These are phyloP conservation scores for Jordanella pulchra DNA, from an alignment of 2,797 vertebrate genomes.

Conservation along the genomic window DNA sequence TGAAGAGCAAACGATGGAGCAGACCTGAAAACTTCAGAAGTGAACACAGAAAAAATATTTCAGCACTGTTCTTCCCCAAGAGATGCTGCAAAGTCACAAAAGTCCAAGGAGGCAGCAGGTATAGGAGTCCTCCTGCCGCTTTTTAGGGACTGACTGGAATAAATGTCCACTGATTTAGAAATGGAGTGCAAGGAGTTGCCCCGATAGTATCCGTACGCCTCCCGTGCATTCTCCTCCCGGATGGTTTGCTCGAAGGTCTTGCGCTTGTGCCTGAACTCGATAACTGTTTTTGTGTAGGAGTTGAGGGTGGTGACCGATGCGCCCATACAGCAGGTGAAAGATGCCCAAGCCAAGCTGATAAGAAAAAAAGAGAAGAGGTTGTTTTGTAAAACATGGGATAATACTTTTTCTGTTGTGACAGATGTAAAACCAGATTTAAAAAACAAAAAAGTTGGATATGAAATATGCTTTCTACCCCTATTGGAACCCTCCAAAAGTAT, in stretches of 20 bases:
- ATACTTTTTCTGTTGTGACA: background rate
- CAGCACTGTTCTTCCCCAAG: slow-evolving; percentile 76
- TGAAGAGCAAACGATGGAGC: slow-evolving; percentile 22
- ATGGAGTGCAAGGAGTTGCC: slow-evolving; percentile 83
- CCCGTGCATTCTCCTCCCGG: slow-evolving; percentile 86
- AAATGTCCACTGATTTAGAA: slow-evolving; percentile 72
- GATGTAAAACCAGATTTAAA: slow-evolving; percentile 2
- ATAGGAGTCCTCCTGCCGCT: slow-evolving; percentile 67
- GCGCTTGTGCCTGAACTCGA: slow-evolving; percentile 94
- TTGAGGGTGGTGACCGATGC: slow-evolving; percentile 95
- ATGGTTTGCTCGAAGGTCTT: slow-evolving; percentile 92
- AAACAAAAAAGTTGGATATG: background rate
- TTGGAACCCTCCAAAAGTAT: background rate
- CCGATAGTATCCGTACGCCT: slow-evolving; percentile 87
- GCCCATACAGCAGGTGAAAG: slow-evolving; percentile 96
- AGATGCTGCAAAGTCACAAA: slow-evolving; percentile 70
- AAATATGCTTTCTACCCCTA: no score
- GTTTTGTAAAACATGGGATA: background rate
- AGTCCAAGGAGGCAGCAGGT: slow-evolving; percentile 59
- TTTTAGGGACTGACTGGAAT: slow-evolving; percentile 54
- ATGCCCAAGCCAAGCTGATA: slow-evolving; percentile 92
- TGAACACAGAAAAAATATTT: slow-evolving; percentile 21
- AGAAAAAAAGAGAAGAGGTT: background rate
- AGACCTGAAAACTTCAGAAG: background rate
- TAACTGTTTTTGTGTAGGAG: slow-evolving; percentile 97